Base-by-base conservation (phyloP, 2,113 vertebrate species). In the Platysteira castanea region DNA sequence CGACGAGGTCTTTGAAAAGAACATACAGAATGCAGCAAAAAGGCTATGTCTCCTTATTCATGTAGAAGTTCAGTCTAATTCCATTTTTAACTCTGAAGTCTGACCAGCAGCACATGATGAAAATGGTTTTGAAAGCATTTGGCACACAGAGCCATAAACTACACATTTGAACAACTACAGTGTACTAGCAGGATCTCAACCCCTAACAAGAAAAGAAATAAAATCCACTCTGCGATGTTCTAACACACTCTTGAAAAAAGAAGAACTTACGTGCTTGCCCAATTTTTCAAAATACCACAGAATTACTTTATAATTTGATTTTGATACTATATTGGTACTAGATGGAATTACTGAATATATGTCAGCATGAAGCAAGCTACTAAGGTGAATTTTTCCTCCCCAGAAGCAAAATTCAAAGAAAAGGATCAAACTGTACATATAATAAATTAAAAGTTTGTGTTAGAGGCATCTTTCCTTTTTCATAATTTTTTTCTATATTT, bases 1-100 rank as follows among this genome's bases (percentile, higher is more conserved):
- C 92, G 96, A 68, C 93, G 93, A 57, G 98, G 99, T 73, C 98
- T 99, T 97, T 75, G 46, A 87, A 78, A 77, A 84, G 68, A 92
- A 84, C 7, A 91, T 28, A 87, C 7, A 92, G 75, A 84, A 89
- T 50, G 22, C 2, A 95, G 52, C 64, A 67, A 93, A 39, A 75
- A 37, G 59, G 39, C 3, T 90, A 16, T 49, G 46, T 21, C 24
- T 87, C 23, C 27, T 64, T 41, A 31, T 21, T 70, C 33, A 39
- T 2, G 18, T 41, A 28, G 12, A 46, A 63, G 21, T 41, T 90
- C 41, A 91, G 60, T 24, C 18, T 67, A 46, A 84, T 54, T 79
- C 42, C 4, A 39, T 30, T 35, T 59, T 35, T 70, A 85, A 24
- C 41, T 54, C 79, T 71, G 52, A 73, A 69, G 13, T 12, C 35